Evolutionary conservation across 35 echinoderm and acorn worm genomes (phyloP), one percentile per base, ranked within the genome.

Genomic region (Hemicentrotus pulcherrimus): DNA sequence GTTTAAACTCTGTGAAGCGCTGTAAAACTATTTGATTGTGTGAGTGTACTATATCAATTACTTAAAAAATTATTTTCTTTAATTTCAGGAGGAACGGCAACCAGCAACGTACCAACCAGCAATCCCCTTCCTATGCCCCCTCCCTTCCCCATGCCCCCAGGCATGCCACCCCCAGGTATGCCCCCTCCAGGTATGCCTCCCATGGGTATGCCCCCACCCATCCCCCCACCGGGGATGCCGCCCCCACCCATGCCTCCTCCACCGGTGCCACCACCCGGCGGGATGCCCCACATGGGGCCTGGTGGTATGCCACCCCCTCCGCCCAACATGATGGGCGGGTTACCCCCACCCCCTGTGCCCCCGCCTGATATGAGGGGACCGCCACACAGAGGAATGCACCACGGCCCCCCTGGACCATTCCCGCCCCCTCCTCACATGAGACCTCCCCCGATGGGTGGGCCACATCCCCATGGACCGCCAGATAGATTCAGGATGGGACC

Each of bases 141-240:
- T 31, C 97, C 97, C 15, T 87, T 96, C 32, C 94, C 96, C 11
- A 96, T 89, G 32, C 94, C 94, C 50, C 97, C 97, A 47, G 95
- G 95, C 87, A 94, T 95, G 31, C 95, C 95, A 31, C 96, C 95
- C 31, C 95, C 95, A 16, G 97, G 95, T 33, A 94, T 97, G 55
- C 96, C 96, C 31, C 91, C 85, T 8, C 94, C 94, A 5, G 94
- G 96, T 30, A 94, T 97, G 85, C 96, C 96, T 10, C 98, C 96
- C 30, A 97, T 97, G 1, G 95, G 95, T 28, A 94, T 97, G 91
- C 94, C 91, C 48, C 96, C 96, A 41, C 98, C 98, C 46, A 92
- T 92, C 24, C 92, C 92, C 48, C 96, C 96, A 22, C 95, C 95
- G 2, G 95, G 94, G 2, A 96, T 98, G 96, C 98, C 98, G 30